Percentiles rank a stretch among this genome's conserved stretches.
These are phyloP conservation scores for Drosophila sordidula DNA, from an alignment of 2,888 invertebrate species.

Conservation along the genomic window DNA sequence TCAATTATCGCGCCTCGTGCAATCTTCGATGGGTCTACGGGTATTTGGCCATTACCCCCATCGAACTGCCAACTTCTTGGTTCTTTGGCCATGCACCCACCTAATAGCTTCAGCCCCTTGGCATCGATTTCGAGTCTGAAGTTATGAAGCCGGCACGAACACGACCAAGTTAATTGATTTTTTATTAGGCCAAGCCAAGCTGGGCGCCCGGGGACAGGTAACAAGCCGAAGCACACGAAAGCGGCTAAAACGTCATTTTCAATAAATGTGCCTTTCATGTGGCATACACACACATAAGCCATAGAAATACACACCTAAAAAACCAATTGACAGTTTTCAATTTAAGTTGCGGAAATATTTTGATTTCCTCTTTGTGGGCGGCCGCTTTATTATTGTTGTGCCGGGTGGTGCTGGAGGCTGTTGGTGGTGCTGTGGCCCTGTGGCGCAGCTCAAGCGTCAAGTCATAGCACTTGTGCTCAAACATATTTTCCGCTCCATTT, in stretches of 20 bases:
- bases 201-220: conserved; percentile 13
- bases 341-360: conserved; percentile 77
- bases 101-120: background rate
- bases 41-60: background rate
- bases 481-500: conserved; percentile 80
- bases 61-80: background rate
- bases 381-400: conserved; percentile 35
- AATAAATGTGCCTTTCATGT: conserved; percentile 35
- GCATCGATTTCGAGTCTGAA: conserved; percentile 44
- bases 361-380: conserved; percentile 61
- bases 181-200: conserved; percentile 61
- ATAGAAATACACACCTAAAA: conserved; percentile 21
- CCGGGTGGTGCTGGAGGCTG: background rate
- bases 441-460: conserved; percentile 38
- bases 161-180: conserved; percentile 73
- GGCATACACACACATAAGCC: conserved; percentile 3
- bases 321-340: conserved; percentile 77
- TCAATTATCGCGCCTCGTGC: conserved; percentile 74
- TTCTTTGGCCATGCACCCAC: background rate
- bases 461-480: conserved; percentile 51
- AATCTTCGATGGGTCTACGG: conserved; percentile 16
- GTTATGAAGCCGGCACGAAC: conserved; percentile 43
- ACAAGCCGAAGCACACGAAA: conserved; percentile 14
- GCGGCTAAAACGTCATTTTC: conserved; percentile 25
- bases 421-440: background rate